Evolutionary conservation across 2,113 vertebrate genomes (phyloP).

Genomic region (Gulo gulo): DNA sequence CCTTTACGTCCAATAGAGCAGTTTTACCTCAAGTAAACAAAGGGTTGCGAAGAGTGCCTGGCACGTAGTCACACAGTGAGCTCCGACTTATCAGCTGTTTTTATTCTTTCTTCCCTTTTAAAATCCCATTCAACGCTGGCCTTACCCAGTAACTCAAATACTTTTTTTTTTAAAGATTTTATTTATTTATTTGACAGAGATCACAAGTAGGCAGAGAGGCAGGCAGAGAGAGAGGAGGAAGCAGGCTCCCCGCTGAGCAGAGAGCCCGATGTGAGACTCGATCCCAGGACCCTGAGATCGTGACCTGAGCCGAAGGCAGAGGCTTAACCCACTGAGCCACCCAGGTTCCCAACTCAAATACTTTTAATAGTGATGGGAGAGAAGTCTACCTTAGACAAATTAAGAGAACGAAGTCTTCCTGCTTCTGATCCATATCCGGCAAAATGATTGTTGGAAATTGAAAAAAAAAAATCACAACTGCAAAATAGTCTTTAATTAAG

Average conservation of each 20-base stretch:
- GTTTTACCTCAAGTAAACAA: constrained; percentile 11
- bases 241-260: no score
- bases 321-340: no score
- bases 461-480: neutral
- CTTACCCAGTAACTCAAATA: neutral
- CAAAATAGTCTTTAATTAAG: neutral
- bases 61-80: neutral
- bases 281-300: no score
- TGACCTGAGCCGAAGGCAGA: no score
- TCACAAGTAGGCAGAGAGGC: no score
- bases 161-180: neutral
- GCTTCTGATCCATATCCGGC: neutral
- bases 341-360: neutral
- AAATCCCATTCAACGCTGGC: neutral
- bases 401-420: neutral
- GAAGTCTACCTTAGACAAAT: neutral
- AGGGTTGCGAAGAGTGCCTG: neutral
- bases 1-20: neutral
- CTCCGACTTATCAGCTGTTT: neutral
- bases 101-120: neutral
- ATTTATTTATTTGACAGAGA: no score
- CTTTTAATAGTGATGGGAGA: neutral
- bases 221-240: no score
- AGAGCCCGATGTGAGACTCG: no score
- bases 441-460: constrained; percentile 1